Evolutionary conservation across 2,888 invertebrate species (phyloP), one percentile per base, ranked within the genome.

Genomic region (Amiota minor): DNA sequence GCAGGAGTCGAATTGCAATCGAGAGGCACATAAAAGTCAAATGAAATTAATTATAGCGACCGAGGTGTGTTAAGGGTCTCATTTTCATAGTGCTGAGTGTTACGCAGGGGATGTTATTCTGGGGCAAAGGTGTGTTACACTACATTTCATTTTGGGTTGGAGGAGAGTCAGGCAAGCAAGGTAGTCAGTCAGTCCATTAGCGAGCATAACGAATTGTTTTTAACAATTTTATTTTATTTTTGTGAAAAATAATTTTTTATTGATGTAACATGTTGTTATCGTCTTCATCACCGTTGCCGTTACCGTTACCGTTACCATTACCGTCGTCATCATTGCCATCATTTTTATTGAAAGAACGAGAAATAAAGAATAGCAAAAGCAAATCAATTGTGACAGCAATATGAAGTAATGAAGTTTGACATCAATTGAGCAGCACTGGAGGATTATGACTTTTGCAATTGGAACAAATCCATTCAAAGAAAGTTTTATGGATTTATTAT

Each of bases 31-130:
- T 76, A 74, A 71, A 74, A 70, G 53, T 61, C 50, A 74, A 79
- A 56, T 70, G 50, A 75, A 76, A 81, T 78, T 78, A 78, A 76
- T 80, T 74, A 75, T 35, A 35, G 35, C 35, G 6, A 35, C 6
- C 35, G 59, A 72, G 71, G 62, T 68, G 70, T n/a, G 67, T 47
- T 56, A 35, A 23, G 72, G 35, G 35, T 35, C 35, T 35, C 35
- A 35, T 35, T 35, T 35, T 35, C 50, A 50, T 9, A 14, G 20
- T 20, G 12, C 11, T 49, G 9, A 18, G 9, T 49, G 50, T 23
- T 50, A 47, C 16, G 20, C 35, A 12, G n/a, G 12, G 14, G 14
- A 20, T 56, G 16, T 56, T 56, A 53, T 59, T 11, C 11, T 18
- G 61, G 61, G 14, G 18, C 20, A 61, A 35, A 62, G 62, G 62